Base-by-base conservation (phyloP, 2,113 vertebrate species). In the Alectura lathami region DNA sequence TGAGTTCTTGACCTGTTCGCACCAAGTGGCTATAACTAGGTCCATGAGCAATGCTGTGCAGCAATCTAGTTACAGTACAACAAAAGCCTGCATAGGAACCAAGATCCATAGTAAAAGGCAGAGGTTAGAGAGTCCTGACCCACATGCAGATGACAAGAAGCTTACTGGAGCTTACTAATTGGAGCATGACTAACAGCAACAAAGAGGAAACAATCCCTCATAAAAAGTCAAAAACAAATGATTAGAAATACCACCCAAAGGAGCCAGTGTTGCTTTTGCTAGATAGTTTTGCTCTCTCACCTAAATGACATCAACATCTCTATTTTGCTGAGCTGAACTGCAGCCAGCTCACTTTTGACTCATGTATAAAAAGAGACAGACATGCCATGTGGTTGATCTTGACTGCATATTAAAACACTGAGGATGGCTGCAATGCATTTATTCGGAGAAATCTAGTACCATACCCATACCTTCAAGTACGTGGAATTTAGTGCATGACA, bases 1-100 rank as follows among this genome's bases (percentile, higher is more conserved):
- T 0, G 0, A n/a, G n/a, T 40, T 77, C 23, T 21, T 51, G 29
- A 87, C 45, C 29, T 74, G 27, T 3, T 45, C 17, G 36, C 15
- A 2, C 9, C 8, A 56, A 64, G 27, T 14, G 26, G 76, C 26
- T 62, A 51, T 29, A 73, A 2, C 8, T 34, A 40, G 13, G 11
- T 63, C 17, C 40, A 57, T 20, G 4, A 51, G 48, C 40, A 80
- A 54, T 0, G 0, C 24, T 57, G 26, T 13, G n/a, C 10, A 82
- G 26, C 9, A 64, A 23, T 72, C 38, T 48, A 64, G 43, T 63
- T 60, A 70, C n/a, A 64, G 17, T 27, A 47, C 30, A 74, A 78
- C 43, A 59, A 9, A 62, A 70, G 29, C 57, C 51, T 48, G 17
- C 9, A 2, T 7, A 56, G 67, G 29, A 81, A 40, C 23, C 17